These are phyloP conservation scores for Pteropus rufus DNA, from an alignment of 2,797 vertebrate species.

Conservation along the genomic window DNA sequence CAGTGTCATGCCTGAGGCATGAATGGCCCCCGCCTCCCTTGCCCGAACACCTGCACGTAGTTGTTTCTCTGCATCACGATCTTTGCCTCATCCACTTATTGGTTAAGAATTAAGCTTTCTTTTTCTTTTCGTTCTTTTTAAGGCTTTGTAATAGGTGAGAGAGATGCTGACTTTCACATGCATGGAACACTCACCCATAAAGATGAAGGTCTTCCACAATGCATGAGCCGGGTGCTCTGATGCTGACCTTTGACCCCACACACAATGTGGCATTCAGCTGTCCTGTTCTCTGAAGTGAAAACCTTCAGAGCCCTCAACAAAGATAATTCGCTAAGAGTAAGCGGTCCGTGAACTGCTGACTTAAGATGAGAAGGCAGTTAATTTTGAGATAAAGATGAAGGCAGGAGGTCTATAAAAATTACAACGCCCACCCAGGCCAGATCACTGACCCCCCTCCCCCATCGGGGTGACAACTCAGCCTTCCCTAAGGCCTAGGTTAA, in stretches of 20 bases:
- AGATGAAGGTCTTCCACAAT: constrained; percentile 57
- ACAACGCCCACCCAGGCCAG: neutral
- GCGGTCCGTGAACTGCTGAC: constrained; percentile 48
- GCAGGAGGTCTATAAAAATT: constrained; percentile 21
- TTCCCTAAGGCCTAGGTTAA: constrained; percentile 1
- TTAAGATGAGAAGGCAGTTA: constrained; percentile 48
- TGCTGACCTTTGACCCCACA: constrained; percentile 52
- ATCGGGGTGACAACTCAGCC: neutral
- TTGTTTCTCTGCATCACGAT: neutral
- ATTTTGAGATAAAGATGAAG: constrained; percentile 51
- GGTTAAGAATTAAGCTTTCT: constrained; percentile 28
- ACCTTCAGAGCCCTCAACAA: constrained; percentile 58
- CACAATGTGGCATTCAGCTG: constrained; percentile 70
- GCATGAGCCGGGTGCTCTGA: constrained; percentile 34
- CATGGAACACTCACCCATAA: neutral
- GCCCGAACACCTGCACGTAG: constrained; percentile 42
- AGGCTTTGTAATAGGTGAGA: constrained; percentile 48
- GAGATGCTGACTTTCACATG: constrained; percentile 35
- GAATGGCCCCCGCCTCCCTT: neutral
- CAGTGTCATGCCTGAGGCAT: constrained; percentile 20
- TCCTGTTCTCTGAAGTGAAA: constrained; percentile 63
- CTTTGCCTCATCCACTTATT: neutral
- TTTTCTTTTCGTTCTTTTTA: constrained; percentile 36
- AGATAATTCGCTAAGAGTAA: constrained; percentile 56
- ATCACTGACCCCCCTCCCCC: neutral